Conservation (phyloP, 1,140 invertebrate species). For the Achatina immaculata region DNA sequence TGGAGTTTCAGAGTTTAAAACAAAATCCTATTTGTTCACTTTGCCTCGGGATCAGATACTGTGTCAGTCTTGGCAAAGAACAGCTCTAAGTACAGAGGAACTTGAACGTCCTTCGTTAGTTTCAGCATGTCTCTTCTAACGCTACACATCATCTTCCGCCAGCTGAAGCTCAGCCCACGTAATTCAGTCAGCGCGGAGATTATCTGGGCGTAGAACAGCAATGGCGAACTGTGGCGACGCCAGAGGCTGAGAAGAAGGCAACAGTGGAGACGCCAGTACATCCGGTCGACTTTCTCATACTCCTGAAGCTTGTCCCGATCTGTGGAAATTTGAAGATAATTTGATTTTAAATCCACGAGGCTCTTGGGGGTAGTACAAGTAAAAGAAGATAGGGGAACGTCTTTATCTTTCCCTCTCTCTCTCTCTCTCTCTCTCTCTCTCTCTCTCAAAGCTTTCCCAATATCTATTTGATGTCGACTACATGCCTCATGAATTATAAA, state of each 20-base stretch:
- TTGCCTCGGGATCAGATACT: too few species aligned
- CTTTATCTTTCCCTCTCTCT: too few species aligned
- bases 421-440: too few species aligned
- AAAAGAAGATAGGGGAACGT: neutral
- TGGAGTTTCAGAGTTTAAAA: too few species aligned
- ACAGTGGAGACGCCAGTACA: slow-evolving; percentile 31
- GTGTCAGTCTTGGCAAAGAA: neutral
- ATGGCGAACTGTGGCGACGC: neutral
- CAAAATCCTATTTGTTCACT: too few species aligned
- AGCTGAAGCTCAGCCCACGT: neutral
- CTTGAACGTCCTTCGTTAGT: slow-evolving; percentile 9
- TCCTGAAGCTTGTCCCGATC: slow-evolving; percentile 24
- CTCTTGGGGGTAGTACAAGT: neutral
- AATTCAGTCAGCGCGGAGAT: slow-evolving; percentile 19
- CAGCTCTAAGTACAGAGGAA: slow-evolving; percentile 20
- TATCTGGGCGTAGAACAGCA: slow-evolving; percentile 5
- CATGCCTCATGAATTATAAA: too few species aligned
- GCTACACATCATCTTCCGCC: neutral
- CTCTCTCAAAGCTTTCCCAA: too few species aligned
- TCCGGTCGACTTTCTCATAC: slow-evolving; percentile 14
- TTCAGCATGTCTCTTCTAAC: neutral
- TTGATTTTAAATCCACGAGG: too few species aligned
- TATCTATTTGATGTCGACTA: too few species aligned
- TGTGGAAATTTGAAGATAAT: too few species aligned
- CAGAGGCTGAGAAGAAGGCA: slow-evolving; percentile 10